Percentiles rank a stretch among this genome's conserved stretches.
phyloP scores from a whole-genome alignment of 2,113 vertebrate species.

The Channa maculata region DNA sequence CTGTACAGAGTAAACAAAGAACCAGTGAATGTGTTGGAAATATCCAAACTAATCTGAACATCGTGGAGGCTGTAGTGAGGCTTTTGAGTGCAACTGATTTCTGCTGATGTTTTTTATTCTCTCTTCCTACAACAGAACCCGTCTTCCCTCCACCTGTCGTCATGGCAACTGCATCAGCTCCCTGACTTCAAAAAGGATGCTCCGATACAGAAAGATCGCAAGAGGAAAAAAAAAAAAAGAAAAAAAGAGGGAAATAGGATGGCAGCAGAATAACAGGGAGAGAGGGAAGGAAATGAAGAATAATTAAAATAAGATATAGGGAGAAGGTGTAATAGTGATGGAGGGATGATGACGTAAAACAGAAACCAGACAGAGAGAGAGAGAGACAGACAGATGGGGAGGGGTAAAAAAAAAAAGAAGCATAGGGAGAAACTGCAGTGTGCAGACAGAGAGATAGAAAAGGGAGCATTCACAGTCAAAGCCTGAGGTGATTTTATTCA shows the following conservation, averaged over 20 bases:
- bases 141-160: conserved; percentile 34
- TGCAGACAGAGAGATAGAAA: not conserved
- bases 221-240: not conserved
- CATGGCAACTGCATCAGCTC: conserved; percentile 68
- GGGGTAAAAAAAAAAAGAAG: not conserved
- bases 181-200: conserved; percentile 42
- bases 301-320: too few species aligned
- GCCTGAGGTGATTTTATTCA: not conserved
- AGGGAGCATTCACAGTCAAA: not conserved
- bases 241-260: too few species aligned
- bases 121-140: conserved; percentile 7
- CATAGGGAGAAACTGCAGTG: too few species aligned
- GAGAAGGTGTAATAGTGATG: not conserved
- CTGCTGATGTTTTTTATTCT: conserved; percentile 16
- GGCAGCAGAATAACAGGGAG: too few species aligned
- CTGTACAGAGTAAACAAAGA: too few species aligned
- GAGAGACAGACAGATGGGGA: not conserved
- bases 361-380: not conserved
- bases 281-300: too few species aligned
- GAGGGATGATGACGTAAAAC: not conserved
- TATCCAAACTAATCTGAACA: too few species aligned
- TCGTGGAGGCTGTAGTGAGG: not conserved
- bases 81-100: conserved; percentile 15
- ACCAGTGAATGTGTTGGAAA: too few species aligned
- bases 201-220: not conserved